phyloP scores from a whole-genome alignment of 2,113 vertebrate species.

The Mesembrinibis cayennensis region DNA sequence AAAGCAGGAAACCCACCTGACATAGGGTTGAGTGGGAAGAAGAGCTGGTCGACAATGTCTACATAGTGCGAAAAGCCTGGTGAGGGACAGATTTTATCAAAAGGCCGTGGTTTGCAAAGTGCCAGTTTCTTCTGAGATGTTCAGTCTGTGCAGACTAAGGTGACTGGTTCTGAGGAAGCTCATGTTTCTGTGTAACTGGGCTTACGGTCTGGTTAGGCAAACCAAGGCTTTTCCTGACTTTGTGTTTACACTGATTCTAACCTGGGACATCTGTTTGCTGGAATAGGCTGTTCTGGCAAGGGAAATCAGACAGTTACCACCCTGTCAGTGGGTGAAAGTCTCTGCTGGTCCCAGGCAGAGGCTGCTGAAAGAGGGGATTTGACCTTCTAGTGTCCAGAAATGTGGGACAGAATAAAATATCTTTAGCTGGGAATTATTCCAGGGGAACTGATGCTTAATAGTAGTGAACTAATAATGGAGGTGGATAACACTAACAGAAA shows the following conservation, averaged over 20 bases:
- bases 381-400: neutral
- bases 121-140: neutral
- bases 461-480: neutral
- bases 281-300: neutral
- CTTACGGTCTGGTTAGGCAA: neutral
- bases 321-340: neutral
- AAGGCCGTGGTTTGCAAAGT: neutral
- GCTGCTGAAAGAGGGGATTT: neutral
- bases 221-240: neutral
- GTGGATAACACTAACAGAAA: neutral
- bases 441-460: neutral
- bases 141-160: neutral
- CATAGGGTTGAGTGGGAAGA: neutral
- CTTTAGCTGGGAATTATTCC: neutral
- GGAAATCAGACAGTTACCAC: neutral
- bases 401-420: neutral
- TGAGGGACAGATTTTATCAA: neutral
- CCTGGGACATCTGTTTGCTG: neutral
- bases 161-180: neutral
- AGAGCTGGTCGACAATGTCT: neutral
- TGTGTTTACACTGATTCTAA: neutral
- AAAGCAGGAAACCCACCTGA: neutral
- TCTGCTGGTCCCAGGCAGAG: neutral
- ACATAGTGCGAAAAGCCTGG: neutral
- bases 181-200: neutral